These are phyloP conservation scores for Drosophila burlai DNA, from an alignment of 1,140 invertebrate genomes.

Conservation along the genomic window DNA sequence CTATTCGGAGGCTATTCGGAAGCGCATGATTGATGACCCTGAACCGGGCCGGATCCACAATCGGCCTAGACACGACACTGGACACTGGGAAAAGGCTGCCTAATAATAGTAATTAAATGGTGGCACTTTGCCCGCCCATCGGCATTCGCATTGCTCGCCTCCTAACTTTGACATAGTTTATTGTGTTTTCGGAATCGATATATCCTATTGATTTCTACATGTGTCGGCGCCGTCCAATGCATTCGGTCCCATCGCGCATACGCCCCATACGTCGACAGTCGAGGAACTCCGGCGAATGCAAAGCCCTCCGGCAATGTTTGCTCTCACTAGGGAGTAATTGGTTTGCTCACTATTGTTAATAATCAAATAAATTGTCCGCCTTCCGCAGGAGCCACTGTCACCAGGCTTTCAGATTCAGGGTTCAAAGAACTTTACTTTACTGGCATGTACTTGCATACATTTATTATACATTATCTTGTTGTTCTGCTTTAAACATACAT, in stretches of 20 bases:
- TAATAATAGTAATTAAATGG: conserved; percentile 74
- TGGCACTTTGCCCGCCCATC: conserved; percentile 46
- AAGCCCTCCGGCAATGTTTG: conserved; percentile 36
- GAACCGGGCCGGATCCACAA: conserved; percentile 15
- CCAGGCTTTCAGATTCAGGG: conserved; percentile 25
- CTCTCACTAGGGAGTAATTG: conserved; percentile 69
- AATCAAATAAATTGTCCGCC: conserved; percentile 64
- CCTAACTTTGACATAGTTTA: conserved; percentile 78
- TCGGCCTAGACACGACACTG: conserved; percentile 27
- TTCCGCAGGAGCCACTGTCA: neutral
- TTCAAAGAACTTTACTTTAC: conserved; percentile 72
- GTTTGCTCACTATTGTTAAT: conserved; percentile 65
- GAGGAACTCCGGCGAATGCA: conserved; percentile 8
- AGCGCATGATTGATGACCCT: conserved; percentile 64
- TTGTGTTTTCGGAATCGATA: conserved; percentile 59
- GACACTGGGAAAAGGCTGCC: conserved; percentile 12
- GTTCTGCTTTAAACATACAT: conserved; percentile 40
- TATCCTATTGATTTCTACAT: conserved; percentile 64
- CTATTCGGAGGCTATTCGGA: conserved; percentile 30
- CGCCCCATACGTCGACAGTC: conserved; percentile 25
- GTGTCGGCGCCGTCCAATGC: conserved; percentile 22
- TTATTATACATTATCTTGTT: conserved; percentile 53
- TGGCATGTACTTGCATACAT: conserved; percentile 43
- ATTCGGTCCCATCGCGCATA: conserved; percentile 50
- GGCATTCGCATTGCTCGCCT: conserved; percentile 63